Conservation (phyloP, 2,797 vertebrate genomes). For the Gymnoscopelus microlampas region DNA sequence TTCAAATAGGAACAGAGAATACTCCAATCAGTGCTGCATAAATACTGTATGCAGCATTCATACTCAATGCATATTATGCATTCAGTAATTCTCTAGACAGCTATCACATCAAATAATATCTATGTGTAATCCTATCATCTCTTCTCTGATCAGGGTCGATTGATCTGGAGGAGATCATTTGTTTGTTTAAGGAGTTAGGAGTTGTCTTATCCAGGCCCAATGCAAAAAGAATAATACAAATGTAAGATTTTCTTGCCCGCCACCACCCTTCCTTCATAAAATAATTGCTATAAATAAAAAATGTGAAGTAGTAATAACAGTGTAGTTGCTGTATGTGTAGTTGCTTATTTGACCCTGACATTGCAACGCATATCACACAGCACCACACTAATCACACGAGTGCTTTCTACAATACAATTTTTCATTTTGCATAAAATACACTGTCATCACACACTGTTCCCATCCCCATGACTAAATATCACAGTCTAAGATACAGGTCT, state of each 20-base stretch:
- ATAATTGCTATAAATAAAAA: conserved; percentile 21
- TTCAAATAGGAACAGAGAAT: not conserved
- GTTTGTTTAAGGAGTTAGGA: conserved; percentile 84
- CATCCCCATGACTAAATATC: not conserved
- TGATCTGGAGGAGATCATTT: conserved; percentile 82
- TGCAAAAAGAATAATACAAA: conserved; percentile 84
- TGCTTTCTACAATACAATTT: not conserved
- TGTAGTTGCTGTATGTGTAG: not conserved
- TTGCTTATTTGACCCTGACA: not conserved
- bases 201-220: conserved; percentile 79
- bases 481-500: not conserved
- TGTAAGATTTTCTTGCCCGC: conserved; percentile 74
- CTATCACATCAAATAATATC: conserved; percentile 10
- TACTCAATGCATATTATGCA: too few relatives aligned
- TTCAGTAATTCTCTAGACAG: not conserved
- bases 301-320: not conserved
- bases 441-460: not conserved
- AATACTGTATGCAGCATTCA: not conserved
- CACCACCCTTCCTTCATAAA: conserved; percentile 34
- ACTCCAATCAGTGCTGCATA: not conserved
- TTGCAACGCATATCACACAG: not conserved
- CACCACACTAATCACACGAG: not conserved
- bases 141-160: conserved; percentile 78
- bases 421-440: not conserved
- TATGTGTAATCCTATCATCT: conserved; percentile 72